phyloP scores from a whole-genome alignment of 2,888 invertebrate species.

The Leptopilina drosophilae region DNA sequence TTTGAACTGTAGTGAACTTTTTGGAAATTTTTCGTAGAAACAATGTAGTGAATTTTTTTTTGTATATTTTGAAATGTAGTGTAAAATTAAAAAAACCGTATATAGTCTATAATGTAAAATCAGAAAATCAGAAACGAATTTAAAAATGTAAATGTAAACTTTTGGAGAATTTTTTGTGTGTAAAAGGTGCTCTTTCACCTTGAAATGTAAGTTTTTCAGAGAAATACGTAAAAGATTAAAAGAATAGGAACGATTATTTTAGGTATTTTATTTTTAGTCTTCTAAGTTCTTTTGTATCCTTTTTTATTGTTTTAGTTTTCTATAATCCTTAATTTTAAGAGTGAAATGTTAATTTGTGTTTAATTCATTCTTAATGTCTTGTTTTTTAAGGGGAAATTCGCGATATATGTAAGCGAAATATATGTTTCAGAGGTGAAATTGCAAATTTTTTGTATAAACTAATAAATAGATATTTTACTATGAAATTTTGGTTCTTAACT shows the following conservation, averaged over 20 bases:
- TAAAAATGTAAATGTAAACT: neutral
- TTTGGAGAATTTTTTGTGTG: neutral
- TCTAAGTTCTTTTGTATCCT: conserved; percentile 15
- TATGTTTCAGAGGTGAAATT: neutral
- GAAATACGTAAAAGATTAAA: conserved; percentile 9
- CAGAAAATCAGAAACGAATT: neutral
- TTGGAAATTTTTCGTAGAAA: neutral
- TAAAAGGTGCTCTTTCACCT: conserved; percentile 36
- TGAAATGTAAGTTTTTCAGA: neutral
- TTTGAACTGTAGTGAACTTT: neutral
- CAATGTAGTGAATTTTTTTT: neutral
- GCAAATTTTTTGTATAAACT: conserved; percentile 1
- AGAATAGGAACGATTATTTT: conserved; percentile 10
- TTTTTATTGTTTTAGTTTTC: conserved; percentile 20
- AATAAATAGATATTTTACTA: conserved; percentile 34
- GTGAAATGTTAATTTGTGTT: too few relatives aligned
- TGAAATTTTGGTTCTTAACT: neutral
- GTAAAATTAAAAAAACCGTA: neutral
- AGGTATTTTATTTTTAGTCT: conserved; percentile 8
- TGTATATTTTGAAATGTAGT: neutral
- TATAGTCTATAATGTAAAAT: neutral
- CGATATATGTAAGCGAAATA: too few relatives aligned
- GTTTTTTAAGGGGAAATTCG: neutral
- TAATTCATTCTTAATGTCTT: conserved; percentile 6
- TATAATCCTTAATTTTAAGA: neutral